Evolutionary conservation across 2,888 invertebrate species (phyloP).

Genomic region (Melanotus villosus): DNA sequence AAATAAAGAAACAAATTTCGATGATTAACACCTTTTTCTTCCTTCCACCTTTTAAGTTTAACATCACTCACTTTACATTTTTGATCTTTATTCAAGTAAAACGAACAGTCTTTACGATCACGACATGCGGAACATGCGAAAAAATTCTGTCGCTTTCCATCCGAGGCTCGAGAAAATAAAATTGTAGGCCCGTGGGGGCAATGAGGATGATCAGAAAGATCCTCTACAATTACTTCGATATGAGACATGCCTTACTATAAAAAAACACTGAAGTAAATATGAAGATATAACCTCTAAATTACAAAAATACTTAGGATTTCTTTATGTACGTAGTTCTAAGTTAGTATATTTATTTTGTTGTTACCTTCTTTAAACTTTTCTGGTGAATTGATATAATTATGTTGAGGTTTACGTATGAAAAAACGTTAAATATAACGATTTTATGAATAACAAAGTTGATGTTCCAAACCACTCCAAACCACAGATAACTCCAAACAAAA

Average conservation of each 20-base stretch:
- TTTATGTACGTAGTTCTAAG: too few relatives aligned
- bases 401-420: too few relatives aligned
- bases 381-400: too few relatives aligned
- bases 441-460: too few relatives aligned
- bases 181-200: slow-evolving; percentile 86
- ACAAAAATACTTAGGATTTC: background rate
- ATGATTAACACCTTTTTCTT: slow-evolving; percentile 72
- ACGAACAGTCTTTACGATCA: slow-evolving; percentile 82
- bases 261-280: background rate
- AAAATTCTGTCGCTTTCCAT: slow-evolving; percentile 71
- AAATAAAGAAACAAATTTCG: slow-evolving; percentile 70
- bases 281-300: slow-evolving; percentile 10
- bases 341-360: too few relatives aligned
- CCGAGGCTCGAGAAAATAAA: slow-evolving; percentile 72
- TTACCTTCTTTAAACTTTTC: too few relatives aligned
- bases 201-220: slow-evolving; percentile 76
- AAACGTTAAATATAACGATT: too few relatives aligned
- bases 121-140: slow-evolving; percentile 90
- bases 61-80: slow-evolving; percentile 65
- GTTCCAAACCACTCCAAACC: too few relatives aligned
- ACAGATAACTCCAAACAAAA: too few relatives aligned
- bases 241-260: slow-evolving; percentile 54
- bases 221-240: slow-evolving; percentile 72
- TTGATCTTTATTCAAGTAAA: slow-evolving; percentile 74
- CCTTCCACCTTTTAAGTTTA: slow-evolving; percentile 69